phyloP scores from a whole-genome alignment of 2,888 invertebrate genomes.

The Actias luna region DNA sequence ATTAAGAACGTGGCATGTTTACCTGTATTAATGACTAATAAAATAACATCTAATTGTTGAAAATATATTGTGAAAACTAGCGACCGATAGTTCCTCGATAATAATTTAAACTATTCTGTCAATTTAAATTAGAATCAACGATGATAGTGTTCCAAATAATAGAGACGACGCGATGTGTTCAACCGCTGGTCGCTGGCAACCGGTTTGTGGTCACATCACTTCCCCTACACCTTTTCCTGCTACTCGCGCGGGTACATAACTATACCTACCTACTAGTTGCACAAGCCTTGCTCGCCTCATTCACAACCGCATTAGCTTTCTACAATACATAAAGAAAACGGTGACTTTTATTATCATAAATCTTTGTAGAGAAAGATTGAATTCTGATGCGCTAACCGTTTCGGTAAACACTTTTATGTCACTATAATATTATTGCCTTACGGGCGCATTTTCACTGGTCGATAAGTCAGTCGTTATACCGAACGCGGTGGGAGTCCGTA shows the following conservation, averaged over 20 bases:
- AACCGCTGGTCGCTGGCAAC: slow-evolving; percentile 47
- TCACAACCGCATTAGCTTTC: slow-evolving; percentile 65
- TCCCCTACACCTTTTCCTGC: slow-evolving; percentile 44
- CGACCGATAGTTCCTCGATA: background rate
- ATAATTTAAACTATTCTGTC: background rate
- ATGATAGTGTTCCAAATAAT: slow-evolving; percentile 35
- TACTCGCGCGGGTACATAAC: slow-evolving; percentile 21
- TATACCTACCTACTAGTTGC: slow-evolving; percentile 28
- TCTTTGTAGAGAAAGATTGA: slow-evolving; percentile 23
- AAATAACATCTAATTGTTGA: background rate
- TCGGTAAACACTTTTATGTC: background rate
- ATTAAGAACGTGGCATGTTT: slow-evolving; percentile 14
- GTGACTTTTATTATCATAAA: slow-evolving; percentile 42
- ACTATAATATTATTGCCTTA: background rate
- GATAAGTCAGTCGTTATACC: too few relatives aligned
- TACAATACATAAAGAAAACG: slow-evolving; percentile 53
- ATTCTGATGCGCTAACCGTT: slow-evolving; percentile 6
- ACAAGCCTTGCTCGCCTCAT: slow-evolving; percentile 54
- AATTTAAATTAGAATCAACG: slow-evolving; percentile 26
- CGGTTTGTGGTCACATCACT: slow-evolving; percentile 67
- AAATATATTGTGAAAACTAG: background rate
- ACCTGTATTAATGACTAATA: slow-evolving; percentile 17
- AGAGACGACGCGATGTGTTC: slow-evolving; percentile 46
- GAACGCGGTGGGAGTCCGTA: too few relatives aligned
- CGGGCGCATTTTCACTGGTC: too few relatives aligned